Conservation (phyloP, 2,888 invertebrate species). For the Cartodere bifasciata region DNA sequence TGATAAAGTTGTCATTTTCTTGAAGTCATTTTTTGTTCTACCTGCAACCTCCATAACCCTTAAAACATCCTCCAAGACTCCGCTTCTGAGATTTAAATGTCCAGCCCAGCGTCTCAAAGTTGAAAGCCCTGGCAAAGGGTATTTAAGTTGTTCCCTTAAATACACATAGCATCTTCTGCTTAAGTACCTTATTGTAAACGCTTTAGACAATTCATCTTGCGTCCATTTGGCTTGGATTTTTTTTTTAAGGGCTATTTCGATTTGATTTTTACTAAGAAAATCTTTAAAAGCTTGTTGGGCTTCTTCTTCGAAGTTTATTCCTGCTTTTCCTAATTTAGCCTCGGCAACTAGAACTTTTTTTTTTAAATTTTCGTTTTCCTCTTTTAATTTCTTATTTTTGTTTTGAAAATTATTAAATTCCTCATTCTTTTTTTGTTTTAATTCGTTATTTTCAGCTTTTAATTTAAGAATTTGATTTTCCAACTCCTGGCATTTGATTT, state of each 20-base stretch:
- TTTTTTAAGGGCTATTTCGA: slow-evolving; percentile 8
- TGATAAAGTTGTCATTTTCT: slow-evolving; percentile 14
- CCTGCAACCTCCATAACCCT: slow-evolving; percentile 13
- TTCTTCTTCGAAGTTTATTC: background rate
- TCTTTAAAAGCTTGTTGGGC: slow-evolving; percentile 1
- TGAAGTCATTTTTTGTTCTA: slow-evolving; percentile 7
- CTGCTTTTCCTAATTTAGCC: background rate
- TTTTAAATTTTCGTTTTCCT: background rate
- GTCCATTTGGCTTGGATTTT: slow-evolving; percentile 10
- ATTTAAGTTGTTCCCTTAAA: slow-evolving; percentile 14
- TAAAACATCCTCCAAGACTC: slow-evolving; percentile 15
- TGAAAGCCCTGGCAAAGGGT: slow-evolving; percentile 16
- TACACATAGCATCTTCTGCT: slow-evolving; percentile 15
- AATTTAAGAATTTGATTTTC: background rate
- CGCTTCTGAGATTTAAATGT: slow-evolving; percentile 15
- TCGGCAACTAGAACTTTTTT: background rate
- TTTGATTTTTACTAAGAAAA: slow-evolving; percentile 1
- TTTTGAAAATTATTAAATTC: background rate
- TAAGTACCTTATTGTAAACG: slow-evolving; percentile 16
- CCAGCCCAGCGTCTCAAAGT: slow-evolving; percentile 17
- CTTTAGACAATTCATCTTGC: slow-evolving; percentile 13
- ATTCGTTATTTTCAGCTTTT: slow-evolving; percentile 1
- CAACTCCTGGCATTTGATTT: background rate
- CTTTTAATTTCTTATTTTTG: background rate
- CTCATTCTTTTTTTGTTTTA: slow-evolving; percentile 1